phyloP scores from a whole-genome alignment of 2,888 invertebrate species.

The Hydrotaea diabolus region DNA sequence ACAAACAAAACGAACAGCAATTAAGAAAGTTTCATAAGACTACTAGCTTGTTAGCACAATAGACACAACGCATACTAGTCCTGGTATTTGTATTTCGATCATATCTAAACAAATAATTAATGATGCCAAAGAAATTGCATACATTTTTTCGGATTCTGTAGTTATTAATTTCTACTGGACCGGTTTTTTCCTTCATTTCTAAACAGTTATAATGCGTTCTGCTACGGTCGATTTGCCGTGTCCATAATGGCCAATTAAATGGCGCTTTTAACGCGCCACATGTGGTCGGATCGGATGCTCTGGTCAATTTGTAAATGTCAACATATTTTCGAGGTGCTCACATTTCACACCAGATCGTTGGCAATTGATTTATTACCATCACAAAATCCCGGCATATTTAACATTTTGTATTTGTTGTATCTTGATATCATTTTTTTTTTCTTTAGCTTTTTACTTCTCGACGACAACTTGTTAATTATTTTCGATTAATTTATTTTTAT shows the following conservation, averaged over 20 bases:
- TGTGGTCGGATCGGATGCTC: background rate
- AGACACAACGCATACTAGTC: too few relatives aligned
- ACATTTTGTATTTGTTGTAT: background rate
- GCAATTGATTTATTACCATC: background rate
- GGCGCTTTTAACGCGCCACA: background rate
- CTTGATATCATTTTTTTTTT: background rate
- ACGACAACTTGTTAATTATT: background rate
- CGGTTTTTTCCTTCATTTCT: background rate
- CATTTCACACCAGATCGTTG: background rate
- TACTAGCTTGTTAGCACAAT: background rate
- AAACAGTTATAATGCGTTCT: background rate
- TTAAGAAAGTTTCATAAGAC: background rate
- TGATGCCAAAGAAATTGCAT: background rate
- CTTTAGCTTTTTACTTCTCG: background rate
- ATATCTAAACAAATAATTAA: background rate
- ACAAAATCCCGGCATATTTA: background rate
- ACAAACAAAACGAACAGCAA: background rate
- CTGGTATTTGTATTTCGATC: too few relatives aligned
- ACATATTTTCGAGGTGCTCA: background rate
- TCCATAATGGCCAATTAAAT: background rate
- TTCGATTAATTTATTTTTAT: slow-evolving; percentile 9
- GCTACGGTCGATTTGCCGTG: background rate
- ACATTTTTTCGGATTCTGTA: background rate
- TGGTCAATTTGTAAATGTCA: slow-evolving; percentile 33
- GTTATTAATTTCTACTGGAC: background rate